Conservation (phyloP, 2,797 vertebrate species). For the Phyllotis vaccarum region DNA sequence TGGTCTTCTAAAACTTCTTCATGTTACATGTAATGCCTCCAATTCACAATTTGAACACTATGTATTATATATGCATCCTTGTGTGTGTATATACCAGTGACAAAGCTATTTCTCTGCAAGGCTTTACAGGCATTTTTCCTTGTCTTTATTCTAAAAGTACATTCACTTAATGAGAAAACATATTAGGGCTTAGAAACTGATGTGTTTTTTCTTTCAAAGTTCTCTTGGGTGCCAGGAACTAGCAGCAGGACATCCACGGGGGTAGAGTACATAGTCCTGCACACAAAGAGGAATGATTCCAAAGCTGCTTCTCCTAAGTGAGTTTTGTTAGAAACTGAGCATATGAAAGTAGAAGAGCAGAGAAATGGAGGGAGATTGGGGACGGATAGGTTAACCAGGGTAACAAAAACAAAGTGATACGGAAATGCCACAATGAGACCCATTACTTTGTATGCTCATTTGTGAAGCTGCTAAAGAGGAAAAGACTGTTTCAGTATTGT, state of each 20-base stretch:
- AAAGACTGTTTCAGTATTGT: constrained; percentile 11
- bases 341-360: not conserved
- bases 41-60: not conserved
- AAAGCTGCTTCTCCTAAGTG: not conserved
- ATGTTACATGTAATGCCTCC: not conserved
- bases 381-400: fast-evolving
- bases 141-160: not conserved
- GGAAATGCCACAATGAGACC: not conserved
- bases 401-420: not conserved
- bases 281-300: not conserved
- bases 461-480: not conserved
- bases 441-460: not conserved
- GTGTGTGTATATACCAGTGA: not conserved
- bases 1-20: not conserved
- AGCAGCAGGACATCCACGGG: not conserved
- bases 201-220: constrained; percentile 11
- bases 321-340: not conserved
- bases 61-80: not conserved
- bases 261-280: not conserved
- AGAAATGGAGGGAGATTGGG: too few species aligned
- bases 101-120: not conserved
- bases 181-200: not conserved
- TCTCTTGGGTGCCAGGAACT: constrained; percentile 7
- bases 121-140: not conserved
- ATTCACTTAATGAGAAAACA: not conserved